Percentiles rank a stretch among this genome's conserved stretches.
phyloP scores from a whole-genome alignment of 2,113 vertebrate species.

The Chlamydotis undulata region DNA sequence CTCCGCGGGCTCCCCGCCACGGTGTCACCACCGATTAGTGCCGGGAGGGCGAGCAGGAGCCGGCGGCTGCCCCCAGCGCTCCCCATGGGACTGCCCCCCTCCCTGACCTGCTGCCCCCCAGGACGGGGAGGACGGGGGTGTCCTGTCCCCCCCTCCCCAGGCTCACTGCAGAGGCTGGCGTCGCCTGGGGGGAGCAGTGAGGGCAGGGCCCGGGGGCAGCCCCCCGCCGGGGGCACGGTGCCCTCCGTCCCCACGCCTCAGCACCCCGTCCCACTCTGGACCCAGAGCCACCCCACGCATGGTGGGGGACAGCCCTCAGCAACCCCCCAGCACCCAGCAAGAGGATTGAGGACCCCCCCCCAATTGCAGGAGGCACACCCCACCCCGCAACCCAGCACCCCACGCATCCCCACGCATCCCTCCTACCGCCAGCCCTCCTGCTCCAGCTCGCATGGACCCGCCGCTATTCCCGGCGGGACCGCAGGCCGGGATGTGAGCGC shows the following conservation, averaged over 20 bases:
- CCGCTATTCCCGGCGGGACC: neutral
- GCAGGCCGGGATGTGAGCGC: neutral
- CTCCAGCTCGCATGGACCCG: neutral
- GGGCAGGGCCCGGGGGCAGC: neutral
- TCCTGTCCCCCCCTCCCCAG: too few species aligned
- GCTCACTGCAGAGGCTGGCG: neutral
- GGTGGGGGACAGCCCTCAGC: neutral
- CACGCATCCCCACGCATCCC: neutral
- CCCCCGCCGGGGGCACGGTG: neutral
- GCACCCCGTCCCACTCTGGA: neutral
- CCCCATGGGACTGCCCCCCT: rapidly evolving
- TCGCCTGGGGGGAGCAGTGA: neutral
- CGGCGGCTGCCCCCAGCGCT: neutral
- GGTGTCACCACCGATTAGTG: rapidly evolving
- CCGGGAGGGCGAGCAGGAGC: neutral
- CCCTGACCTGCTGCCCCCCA: neutral
- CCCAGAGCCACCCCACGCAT: neutral
- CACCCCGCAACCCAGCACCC: neutral
- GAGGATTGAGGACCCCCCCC: neutral
- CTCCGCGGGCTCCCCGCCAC: neutral
- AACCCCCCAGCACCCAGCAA: neutral
- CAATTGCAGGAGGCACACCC: neutral
- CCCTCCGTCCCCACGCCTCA: neutral
- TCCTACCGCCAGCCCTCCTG: neutral
- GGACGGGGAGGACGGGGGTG: neutral